Percentiles rank a stretch among this genome's conserved stretches.
Conservation (phyloP, 2,888 invertebrate genomes). For the Liposcelis brunnea region DNA sequence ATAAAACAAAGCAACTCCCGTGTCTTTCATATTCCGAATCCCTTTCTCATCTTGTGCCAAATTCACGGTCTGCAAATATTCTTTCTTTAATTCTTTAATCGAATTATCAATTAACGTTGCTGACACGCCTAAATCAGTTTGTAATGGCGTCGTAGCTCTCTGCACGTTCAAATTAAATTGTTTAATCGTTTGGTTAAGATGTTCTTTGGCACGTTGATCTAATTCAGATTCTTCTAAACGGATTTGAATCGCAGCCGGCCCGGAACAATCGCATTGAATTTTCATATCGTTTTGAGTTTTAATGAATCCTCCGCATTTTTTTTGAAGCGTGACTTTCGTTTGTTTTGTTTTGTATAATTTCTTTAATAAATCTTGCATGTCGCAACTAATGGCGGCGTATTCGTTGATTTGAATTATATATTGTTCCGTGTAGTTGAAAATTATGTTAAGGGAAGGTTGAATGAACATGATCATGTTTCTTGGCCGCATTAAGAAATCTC, state of each 20-base stretch:
- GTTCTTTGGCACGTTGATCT: too few species aligned
- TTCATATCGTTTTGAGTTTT: conserved; percentile 26
- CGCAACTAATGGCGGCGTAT: conserved; percentile 44
- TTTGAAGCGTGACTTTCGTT: conserved; percentile 33
- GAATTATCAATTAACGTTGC: too few species aligned
- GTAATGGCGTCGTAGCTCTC: too few species aligned
- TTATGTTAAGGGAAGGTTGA: conserved; percentile 28
- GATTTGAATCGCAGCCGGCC: conserved; percentile 38
- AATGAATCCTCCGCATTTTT: conserved; percentile 33
- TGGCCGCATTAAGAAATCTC: conserved; percentile 26
- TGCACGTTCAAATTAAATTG: too few species aligned
- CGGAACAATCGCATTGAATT: conserved; percentile 29
- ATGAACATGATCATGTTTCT: conserved; percentile 27
- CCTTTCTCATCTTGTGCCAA: conserved; percentile 14
- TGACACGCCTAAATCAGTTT: too few species aligned
- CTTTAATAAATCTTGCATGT: conserved; percentile 41
- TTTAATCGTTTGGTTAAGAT: too few species aligned
- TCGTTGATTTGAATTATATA: conserved; percentile 17
- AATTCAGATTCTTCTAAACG: conserved; percentile 15
- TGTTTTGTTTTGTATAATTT: conserved; percentile 36
- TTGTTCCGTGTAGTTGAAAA: conserved; percentile 31
- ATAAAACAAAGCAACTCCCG: conserved; percentile 45
- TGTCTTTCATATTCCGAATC: conserved; percentile 22
- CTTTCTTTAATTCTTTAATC: too few species aligned
- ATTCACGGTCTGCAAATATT: too few species aligned